Conservation (phyloP, 1,140 invertebrate genomes). For the Drosophila mayri region DNA sequence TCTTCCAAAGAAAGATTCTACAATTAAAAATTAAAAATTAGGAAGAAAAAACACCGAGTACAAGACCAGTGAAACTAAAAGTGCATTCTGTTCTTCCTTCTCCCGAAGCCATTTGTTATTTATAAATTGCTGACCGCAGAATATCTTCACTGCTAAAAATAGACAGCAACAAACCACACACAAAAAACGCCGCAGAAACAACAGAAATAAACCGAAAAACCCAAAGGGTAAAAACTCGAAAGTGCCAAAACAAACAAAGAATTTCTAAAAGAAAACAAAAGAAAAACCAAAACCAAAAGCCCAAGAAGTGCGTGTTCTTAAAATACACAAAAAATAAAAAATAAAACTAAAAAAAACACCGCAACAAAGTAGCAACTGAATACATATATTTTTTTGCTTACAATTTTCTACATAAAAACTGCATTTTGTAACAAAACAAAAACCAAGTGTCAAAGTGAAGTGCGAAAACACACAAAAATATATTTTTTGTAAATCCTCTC, state of each 20-base stretch:
- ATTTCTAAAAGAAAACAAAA: slow-evolving; percentile 16
- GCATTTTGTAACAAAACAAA: slow-evolving; percentile 32
- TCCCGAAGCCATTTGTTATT: slow-evolving; percentile 74
- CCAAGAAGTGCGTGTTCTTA: slow-evolving; percentile 33
- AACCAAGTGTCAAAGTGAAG: slow-evolving; percentile 63
- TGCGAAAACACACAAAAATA: slow-evolving; percentile 36
- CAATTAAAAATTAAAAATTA: not conserved
- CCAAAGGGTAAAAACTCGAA: slow-evolving; percentile 77
- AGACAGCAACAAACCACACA: slow-evolving; percentile 49
- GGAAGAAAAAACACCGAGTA: not conserved
- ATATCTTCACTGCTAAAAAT: slow-evolving; percentile 67
- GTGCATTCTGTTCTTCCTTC: slow-evolving; percentile 51
- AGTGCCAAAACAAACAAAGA: slow-evolving; percentile 63
- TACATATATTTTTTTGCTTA: slow-evolving; percentile 23
- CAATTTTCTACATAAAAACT: slow-evolving; percentile 39
- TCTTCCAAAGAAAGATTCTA: not conserved
- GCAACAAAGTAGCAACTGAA: slow-evolving; percentile 28
- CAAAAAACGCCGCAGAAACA: slow-evolving; percentile 42
- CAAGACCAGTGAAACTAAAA: slow-evolving; percentile 39
- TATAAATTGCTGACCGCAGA: slow-evolving; percentile 78
- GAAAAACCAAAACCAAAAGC: slow-evolving; percentile 17
- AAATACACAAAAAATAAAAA: slow-evolving; percentile 32
- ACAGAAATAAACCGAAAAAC: slow-evolving; percentile 66
- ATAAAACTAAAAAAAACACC: slow-evolving; percentile 27
- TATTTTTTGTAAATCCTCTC: slow-evolving; percentile 24